Conservation (phyloP, 2,113 vertebrate genomes). For the Phylloscopus whistleri region DNA sequence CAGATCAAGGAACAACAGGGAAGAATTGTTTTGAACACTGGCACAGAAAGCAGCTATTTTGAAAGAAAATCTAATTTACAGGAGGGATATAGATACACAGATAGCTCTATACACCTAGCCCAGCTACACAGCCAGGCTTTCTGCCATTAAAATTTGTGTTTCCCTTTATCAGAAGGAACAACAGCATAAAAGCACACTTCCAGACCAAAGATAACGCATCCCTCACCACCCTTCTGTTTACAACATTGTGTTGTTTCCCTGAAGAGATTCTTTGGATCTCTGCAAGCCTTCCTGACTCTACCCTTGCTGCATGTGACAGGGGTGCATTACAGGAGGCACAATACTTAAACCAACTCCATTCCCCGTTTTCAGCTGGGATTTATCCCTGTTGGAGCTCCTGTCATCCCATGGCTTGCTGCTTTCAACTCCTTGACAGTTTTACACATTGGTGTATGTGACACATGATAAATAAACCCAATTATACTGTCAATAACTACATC, state of each 20-base stretch:
- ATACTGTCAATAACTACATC: neutral
- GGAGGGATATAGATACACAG: neutral
- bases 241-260: neutral
- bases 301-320: neutral
- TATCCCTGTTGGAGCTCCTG: neutral
- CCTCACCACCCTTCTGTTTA: neutral
- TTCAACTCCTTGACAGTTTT: neutral
- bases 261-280: neutral
- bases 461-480: neutral
- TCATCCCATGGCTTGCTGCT: neutral
- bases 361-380: neutral
- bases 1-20: accelerated
- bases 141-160: neutral
- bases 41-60: neutral
- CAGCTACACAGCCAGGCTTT: neutral
- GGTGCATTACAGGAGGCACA: neutral
- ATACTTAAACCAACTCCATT: neutral
- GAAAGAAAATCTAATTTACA: neutral
- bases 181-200: neutral
- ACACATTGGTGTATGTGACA: neutral
- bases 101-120: neutral
- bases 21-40: neutral
- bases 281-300: neutral
- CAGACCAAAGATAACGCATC: neutral
- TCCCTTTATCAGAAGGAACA: neutral